phyloP scores from a whole-genome alignment of 2,797 vertebrate species.

The Erithacus rubecula region DNA sequence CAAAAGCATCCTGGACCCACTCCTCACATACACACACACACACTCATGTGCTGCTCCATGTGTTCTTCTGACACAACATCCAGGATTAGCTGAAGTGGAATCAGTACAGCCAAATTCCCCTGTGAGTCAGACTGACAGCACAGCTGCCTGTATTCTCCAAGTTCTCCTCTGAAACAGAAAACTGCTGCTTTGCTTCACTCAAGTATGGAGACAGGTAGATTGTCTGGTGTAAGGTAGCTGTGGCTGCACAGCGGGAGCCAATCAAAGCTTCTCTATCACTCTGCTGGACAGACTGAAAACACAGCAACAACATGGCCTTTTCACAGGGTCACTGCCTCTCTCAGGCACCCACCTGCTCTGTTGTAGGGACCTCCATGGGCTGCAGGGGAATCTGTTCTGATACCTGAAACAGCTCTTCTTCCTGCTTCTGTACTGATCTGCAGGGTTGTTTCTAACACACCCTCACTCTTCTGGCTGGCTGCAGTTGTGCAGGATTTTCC shows the following conservation, averaged over 20 bases:
- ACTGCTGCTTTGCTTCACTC: neutral
- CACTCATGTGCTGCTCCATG: accelerated
- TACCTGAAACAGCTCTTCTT: neutral
- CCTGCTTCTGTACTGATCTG: neutral
- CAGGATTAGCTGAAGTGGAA: neutral
- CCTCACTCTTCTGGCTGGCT: neutral
- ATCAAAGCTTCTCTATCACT: neutral
- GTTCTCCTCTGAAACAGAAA: neutral
- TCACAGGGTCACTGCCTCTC: neutral
- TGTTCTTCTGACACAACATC: neutral
- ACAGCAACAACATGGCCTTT: neutral
- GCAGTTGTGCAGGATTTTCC: neutral
- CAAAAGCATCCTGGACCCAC: neutral
- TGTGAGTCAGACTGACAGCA: neutral
- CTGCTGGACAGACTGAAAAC: neutral
- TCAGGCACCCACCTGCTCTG: neutral
- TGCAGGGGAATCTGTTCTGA: neutral
- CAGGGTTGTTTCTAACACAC: neutral
- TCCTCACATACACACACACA: neutral
- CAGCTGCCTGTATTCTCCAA: neutral
- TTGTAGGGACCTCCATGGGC: neutral
- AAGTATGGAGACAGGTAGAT: neutral
- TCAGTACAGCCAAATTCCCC: neutral
- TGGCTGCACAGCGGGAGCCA: neutral
- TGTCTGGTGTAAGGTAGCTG: neutral